These are phyloP conservation scores for Spatulosminthurus flaviceps DNA, from an alignment of 2,888 invertebrate species.

Conservation along the genomic window DNA sequence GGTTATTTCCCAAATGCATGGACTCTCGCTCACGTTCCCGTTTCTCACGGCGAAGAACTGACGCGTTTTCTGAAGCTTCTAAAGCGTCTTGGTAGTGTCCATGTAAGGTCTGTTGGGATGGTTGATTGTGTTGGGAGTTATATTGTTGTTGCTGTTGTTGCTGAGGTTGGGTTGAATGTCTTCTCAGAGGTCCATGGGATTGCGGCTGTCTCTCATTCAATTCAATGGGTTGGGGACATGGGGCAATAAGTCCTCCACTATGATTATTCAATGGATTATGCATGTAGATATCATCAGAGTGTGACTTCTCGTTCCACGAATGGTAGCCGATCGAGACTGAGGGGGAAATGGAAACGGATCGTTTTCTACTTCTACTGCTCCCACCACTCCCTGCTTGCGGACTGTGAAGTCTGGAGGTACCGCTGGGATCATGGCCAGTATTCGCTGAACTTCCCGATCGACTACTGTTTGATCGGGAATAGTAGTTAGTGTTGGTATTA, in stretches of 20 bases:
- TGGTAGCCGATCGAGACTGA: conserved; percentile 46
- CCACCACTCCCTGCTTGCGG: conserved; percentile 20
- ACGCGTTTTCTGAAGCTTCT: background rate
- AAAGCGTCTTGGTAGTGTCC: background rate
- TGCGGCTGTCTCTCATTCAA: background rate
- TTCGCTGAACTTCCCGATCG: background rate
- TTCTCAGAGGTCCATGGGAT: background rate
- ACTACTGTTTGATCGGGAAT: background rate
- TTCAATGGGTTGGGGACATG: background rate
- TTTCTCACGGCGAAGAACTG: background rate
- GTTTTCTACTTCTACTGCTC: conserved; percentile 48
- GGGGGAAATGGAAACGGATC: conserved; percentile 55
- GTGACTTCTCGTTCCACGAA: conserved; percentile 52
- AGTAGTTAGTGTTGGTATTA: background rate
- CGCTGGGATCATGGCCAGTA: conserved; percentile 18
- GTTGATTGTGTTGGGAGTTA: background rate
- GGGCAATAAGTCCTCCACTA: background rate
- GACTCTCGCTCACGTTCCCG: conserved; percentile 4
- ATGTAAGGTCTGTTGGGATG: background rate
- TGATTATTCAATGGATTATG: background rate
- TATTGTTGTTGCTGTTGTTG: background rate
- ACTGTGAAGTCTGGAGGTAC: conserved; percentile 28
- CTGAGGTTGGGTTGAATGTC: background rate
- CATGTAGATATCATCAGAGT: background rate
- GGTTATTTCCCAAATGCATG: background rate